A percentile compares a stretch with the other conserved stretches of the same genome.
phyloP scores from a whole-genome alignment of 2,113 vertebrate species.

The Equus przewalskii region DNA sequence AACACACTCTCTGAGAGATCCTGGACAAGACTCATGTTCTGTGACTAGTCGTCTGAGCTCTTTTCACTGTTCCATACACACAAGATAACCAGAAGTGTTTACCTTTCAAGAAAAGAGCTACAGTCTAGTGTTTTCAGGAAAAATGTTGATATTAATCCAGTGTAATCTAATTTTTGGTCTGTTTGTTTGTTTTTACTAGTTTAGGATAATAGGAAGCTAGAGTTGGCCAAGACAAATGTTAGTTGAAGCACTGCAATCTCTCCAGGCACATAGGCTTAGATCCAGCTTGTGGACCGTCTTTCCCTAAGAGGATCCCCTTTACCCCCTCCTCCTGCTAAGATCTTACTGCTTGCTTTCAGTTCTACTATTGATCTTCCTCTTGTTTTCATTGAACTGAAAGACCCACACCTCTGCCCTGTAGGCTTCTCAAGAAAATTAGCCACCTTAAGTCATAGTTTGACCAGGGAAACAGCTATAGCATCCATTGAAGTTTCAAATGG shows the following conservation, averaged over 20 bases:
- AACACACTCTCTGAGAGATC: background rate
- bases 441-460: background rate
- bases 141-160: background rate
- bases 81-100: background rate
- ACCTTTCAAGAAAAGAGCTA: background rate
- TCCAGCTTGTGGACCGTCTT: background rate
- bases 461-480: background rate
- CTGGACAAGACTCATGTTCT: background rate
- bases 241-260: background rate
- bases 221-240: constrained; percentile 61
- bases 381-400: background rate
- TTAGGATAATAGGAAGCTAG: constrained; percentile 44
- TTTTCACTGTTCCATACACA: background rate
- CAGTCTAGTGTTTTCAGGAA: background rate
- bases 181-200: background rate
- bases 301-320: background rate
- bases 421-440: background rate
- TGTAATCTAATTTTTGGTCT: background rate
- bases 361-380: background rate
- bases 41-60: background rate
- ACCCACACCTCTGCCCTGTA: background rate
- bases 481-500: background rate
- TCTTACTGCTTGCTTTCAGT: background rate
- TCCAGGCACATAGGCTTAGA: background rate
- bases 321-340: background rate